phyloP scores from a whole-genome alignment of 2,113 vertebrate genomes.

The Strix aluco region DNA sequence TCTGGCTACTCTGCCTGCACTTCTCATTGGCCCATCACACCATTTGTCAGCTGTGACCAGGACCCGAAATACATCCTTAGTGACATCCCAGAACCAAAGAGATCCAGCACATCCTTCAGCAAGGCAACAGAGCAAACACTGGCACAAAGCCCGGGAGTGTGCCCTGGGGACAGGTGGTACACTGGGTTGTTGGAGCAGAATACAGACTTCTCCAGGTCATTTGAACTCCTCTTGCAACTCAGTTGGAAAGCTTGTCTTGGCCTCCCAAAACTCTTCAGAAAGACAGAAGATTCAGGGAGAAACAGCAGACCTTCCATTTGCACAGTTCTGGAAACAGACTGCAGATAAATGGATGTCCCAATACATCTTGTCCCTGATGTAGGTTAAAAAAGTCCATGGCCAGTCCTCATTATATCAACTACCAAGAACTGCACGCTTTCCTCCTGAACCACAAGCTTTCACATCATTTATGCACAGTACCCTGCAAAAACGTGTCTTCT shows the following conservation, averaged over 20 bases:
- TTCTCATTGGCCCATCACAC: background rate
- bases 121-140: background rate
- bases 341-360: fast-evolving
- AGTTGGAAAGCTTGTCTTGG: background rate
- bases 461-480: fast-evolving
- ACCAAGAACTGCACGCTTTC: background rate
- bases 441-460: fast-evolving
- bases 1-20: background rate
- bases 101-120: background rate
- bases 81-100: background rate
- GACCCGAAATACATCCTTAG: background rate
- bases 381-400: background rate
- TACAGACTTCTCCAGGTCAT: background rate
- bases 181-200: fast-evolving
- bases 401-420: background rate
- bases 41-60: background rate
- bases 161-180: background rate
- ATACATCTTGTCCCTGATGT: fast-evolving
- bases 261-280: background rate
- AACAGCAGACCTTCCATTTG: background rate
- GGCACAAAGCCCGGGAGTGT: fast-evolving
- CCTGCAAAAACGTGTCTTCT: background rate
- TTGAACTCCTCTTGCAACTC: background rate
- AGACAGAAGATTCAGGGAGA: background rate
- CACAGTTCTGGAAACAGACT: background rate